These are phyloP conservation scores for Porphyrio hochstetteri DNA, from an alignment of 2,113 vertebrate species.

Conservation along the genomic window DNA sequence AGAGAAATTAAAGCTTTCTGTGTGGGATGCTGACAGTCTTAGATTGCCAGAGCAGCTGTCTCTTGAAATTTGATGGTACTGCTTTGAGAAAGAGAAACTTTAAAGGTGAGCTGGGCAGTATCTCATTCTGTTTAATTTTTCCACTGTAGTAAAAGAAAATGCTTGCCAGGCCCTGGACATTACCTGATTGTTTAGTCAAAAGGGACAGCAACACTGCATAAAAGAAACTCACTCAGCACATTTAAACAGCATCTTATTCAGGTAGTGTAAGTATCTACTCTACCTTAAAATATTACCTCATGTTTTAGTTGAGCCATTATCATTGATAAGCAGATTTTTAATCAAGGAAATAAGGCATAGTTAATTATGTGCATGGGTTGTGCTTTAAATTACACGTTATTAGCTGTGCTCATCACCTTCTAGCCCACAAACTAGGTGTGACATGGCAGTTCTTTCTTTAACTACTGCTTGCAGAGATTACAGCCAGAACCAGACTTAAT, in stretches of 20 bases:
- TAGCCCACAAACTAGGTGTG: slow-evolving; percentile 57
- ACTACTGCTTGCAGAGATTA: slow-evolving; percentile 58
- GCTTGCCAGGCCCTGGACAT: background rate
- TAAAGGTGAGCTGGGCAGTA: background rate
- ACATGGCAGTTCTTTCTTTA: slow-evolving; percentile 47
- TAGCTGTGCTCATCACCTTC: slow-evolving; percentile 61
- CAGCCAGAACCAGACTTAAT: slow-evolving; percentile 63
- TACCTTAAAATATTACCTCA: slow-evolving; percentile 39
- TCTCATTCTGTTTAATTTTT: background rate
- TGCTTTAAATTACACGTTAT: slow-evolving; percentile 70
- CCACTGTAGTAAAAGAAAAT: background rate
- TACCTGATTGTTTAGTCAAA: background rate
- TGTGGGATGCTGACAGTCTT: background rate
- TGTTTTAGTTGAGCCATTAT: slow-evolving; percentile 53
- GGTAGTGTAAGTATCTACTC: slow-evolving; percentile 15
- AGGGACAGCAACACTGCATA: background rate
- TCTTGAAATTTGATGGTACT: background rate
- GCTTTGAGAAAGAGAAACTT: background rate
- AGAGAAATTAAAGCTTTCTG: background rate
- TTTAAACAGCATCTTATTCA: slow-evolving; percentile 42
- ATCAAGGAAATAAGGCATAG: slow-evolving; percentile 70
- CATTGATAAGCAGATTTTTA: slow-evolving; percentile 74
- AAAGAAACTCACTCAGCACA: background rate
- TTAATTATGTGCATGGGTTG: slow-evolving; percentile 73
- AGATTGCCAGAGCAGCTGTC: background rate